Base-by-base conservation (phyloP, 2,113 vertebrate species). In the Lepidothrix coronata region DNA sequence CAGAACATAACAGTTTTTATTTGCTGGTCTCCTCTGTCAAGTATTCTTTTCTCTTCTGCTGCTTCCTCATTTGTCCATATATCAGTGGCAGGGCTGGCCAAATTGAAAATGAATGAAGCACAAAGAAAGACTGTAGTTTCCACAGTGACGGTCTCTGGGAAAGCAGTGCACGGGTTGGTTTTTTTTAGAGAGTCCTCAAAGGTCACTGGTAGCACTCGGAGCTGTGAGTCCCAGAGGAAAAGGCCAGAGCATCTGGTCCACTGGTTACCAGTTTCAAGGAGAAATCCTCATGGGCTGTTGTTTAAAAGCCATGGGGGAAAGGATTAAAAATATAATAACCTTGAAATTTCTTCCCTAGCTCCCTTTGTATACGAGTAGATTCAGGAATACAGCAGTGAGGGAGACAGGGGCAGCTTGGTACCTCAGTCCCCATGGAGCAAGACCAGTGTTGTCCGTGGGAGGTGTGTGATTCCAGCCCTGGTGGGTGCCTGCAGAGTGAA, bases 21-120 rank as follows among this genome's bases (percentile, higher is more conserved):
- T 97, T 95, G 97, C 87, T 23, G 8, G 10, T 96, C 94, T 98
- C 97, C 89, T 97, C 72, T 88, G 94, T 93, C 95, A 93, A 95
- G 80, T 93, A 94, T 95, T 98, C 94, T 95, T 98, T 97, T 97
- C 96, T 97, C 84, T 95, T 96, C 85, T 90, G 81, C 43, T 10
- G 89, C 96, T 97, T 96, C 97, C 95, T 96, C 96, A 93, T 98
- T 97, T 98, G 96, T 96, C 96, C 91, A 49, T 88, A 9, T 97
- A 95, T 95, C 96, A 89, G 79, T 93, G 89, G 94, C 82, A 92
- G 85, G 96, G 88, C 78, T 83, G 93, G 93, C 93, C 97, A 97
- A 97, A 97, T 18, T 97, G 94, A 88, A 98, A 97, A 96, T 95
- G 83, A 94, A 80, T 87, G 83, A 97, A 94, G 91, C 91, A 94